Conservation (phyloP, 2,797 vertebrate species). For the Setipinna tenuifilis region DNA sequence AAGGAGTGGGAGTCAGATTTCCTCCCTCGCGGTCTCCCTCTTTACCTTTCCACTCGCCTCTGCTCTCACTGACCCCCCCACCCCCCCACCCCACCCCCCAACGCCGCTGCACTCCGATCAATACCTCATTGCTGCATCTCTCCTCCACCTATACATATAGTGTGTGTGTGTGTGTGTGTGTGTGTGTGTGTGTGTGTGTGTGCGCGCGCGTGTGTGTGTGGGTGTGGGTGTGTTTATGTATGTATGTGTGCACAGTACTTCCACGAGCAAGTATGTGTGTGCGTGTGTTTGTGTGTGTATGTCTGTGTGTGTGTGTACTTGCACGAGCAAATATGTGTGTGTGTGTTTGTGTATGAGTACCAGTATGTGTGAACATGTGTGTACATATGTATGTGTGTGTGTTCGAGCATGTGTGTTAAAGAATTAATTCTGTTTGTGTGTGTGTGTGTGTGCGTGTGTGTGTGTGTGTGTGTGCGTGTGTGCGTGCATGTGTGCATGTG, state of each 20-base stretch:
- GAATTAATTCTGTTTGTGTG: too few relatives aligned
- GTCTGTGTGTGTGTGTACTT: too few relatives aligned
- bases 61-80: not conserved
- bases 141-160: not conserved
- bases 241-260: not conserved
- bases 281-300: not conserved
- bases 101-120: slow-evolving; percentile 37
- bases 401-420: too few relatives aligned
- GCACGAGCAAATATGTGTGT: too few relatives aligned
- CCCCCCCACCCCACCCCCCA: not conserved
- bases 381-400: not conserved
- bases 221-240: not conserved
- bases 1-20: not conserved
- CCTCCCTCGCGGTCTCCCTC: not conserved
- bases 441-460: too few relatives aligned
- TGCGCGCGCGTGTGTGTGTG: not conserved
- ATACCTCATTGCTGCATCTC: slow-evolving; percentile 35
- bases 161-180: slow-evolving; percentile 7
- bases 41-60: not conserved
- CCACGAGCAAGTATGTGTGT: not conserved
- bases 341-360: too few relatives aligned
- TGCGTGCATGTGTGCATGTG: too few relatives aligned
- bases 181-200: not conserved
- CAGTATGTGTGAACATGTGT: too few relatives aligned
- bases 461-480: too few relatives aligned